Conservation (phyloP, 2,888 invertebrate species). For the Drosophila eohydei region DNA sequence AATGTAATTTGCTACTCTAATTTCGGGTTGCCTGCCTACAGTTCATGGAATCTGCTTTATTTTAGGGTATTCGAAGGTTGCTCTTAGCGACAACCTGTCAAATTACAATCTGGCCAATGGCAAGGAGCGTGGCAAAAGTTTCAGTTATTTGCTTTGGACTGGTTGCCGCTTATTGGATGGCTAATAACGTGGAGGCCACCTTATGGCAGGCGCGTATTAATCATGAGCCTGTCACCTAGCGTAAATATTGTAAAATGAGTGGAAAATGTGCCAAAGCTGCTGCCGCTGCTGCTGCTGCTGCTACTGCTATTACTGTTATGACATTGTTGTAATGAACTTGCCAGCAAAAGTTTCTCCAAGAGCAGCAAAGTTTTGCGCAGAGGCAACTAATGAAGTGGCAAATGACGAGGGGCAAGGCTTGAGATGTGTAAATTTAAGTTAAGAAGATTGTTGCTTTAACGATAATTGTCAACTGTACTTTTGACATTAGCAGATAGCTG, state of each 20-base stretch:
- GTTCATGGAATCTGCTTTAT: neutral
- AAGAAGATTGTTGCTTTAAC: neutral
- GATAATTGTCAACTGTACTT: conserved; percentile 23
- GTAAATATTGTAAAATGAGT: conserved; percentile 73
- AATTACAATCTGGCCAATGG: conserved; percentile 63
- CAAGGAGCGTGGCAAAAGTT: conserved; percentile 49
- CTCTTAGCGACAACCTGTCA: conserved; percentile 44
- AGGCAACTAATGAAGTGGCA: conserved; percentile 64
- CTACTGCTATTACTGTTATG: conserved; percentile 14
- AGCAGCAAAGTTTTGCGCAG: conserved; percentile 51
- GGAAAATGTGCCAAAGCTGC: conserved; percentile 59
- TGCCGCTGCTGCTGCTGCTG: conserved; percentile 27
- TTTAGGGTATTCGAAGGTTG: conserved; percentile 9
- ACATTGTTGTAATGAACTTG: conserved; percentile 68
- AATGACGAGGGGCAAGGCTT: conserved; percentile 20
- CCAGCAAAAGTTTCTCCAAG: conserved; percentile 53
- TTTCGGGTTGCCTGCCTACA: neutral
- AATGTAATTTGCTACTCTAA: conserved; percentile 3
- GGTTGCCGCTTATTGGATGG: conserved; percentile 24
- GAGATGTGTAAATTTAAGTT: conserved; percentile 45
- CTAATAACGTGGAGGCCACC: conserved; percentile 49
- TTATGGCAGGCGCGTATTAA: conserved; percentile 65
- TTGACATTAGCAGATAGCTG: conserved; percentile 20
- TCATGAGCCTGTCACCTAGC: conserved; percentile 76
- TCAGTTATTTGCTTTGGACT: conserved; percentile 48